These are phyloP conservation scores for Helarctos malayanus DNA, from an alignment of 2,797 vertebrate species.

Conservation along the genomic window DNA sequence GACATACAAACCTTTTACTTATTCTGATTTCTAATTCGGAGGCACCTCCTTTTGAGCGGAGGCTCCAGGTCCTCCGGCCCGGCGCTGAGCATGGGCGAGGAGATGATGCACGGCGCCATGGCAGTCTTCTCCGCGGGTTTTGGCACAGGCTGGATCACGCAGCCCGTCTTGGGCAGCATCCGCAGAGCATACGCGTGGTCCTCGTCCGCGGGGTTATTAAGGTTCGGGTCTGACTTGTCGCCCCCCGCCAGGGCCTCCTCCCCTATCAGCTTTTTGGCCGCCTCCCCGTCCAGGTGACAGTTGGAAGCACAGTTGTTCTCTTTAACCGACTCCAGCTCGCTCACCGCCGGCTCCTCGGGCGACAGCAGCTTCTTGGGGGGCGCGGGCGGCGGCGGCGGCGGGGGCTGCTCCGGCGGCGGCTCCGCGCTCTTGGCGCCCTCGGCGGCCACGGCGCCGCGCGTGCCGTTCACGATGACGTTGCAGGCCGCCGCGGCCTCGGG, in stretches of 20 bases:
- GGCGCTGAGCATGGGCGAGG: slow-evolving; percentile 93
- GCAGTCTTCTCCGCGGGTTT: slow-evolving; percentile 97
- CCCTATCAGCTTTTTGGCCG: slow-evolving; percentile 92
- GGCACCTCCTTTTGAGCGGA: slow-evolving; percentile 98
- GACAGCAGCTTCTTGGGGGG: slow-evolving; percentile 87
- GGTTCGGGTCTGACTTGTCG: slow-evolving; percentile 95
- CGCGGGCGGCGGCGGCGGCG: slow-evolving; percentile 55
- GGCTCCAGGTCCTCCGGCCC: slow-evolving; percentile 98
- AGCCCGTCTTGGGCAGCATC: slow-evolving; percentile 96
- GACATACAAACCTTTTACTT: slow-evolving; percentile 96
- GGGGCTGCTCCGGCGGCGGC: slow-evolving; percentile 81
- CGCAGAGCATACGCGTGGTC: slow-evolving; percentile 97
- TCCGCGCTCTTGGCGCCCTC: slow-evolving; percentile 90
- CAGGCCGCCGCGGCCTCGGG: slow-evolving; percentile 93
- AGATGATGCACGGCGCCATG: slow-evolving; percentile 96
- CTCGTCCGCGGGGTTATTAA: slow-evolving; percentile 96
- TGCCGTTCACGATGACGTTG: slow-evolving; percentile 98
- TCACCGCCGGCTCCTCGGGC: slow-evolving; percentile 90
- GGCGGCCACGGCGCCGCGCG: slow-evolving; percentile 86
- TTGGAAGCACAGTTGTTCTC: slow-evolving; percentile 97
- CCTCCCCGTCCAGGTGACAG: slow-evolving; percentile 93
- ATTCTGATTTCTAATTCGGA: slow-evolving; percentile 99
- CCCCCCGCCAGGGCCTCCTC: slow-evolving; percentile 92
- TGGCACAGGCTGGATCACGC: slow-evolving; percentile 99
- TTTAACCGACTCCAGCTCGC: slow-evolving; percentile 96